Percentiles rank a stretch among this genome's conserved stretches.
phyloP scores from a whole-genome alignment of 2,797 vertebrate species.

The Salmo trutta region DNA sequence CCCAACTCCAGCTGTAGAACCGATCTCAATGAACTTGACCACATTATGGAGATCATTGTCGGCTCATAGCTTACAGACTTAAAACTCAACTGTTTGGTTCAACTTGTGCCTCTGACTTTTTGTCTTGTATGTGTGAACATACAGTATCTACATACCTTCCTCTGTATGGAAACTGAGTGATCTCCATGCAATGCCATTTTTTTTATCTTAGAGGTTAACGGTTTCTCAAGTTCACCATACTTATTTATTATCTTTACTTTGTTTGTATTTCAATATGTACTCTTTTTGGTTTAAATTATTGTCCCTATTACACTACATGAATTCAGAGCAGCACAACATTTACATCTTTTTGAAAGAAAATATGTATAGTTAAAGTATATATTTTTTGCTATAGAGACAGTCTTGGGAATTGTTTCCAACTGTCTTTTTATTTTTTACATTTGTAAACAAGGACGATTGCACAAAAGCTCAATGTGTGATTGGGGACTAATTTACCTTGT shows the following conservation, averaged over 20 bases:
- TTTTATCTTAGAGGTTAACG: slow-evolving; percentile 20
- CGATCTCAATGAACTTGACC: slow-evolving; percentile 86
- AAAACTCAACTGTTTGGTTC: slow-evolving; percentile 22
- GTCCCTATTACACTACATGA: slow-evolving; percentile 57
- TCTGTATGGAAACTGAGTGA: slow-evolving; percentile 44
- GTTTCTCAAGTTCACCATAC: not conserved
- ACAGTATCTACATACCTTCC: not conserved
- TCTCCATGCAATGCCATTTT: slow-evolving; percentile 45
- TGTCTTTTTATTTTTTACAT: slow-evolving; percentile 6
- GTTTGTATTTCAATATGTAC: slow-evolving; percentile 33
- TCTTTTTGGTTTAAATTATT: slow-evolving; percentile 58
- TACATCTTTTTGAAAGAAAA: slow-evolving; percentile 58
- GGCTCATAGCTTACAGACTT: slow-evolving; percentile 75
- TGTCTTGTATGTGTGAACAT: slow-evolving; percentile 26
- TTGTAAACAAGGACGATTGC: too few species aligned
- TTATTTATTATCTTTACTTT: slow-evolving; percentile 48
- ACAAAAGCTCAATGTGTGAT: too few species aligned
- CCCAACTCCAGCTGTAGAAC: slow-evolving; percentile 78
- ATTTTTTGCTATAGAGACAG: slow-evolving; percentile 55
- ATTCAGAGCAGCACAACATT: slow-evolving; percentile 57
- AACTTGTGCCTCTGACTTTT: slow-evolving; percentile 24
- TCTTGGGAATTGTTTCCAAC: slow-evolving; percentile 54
- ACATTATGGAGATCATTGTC: slow-evolving; percentile 87
- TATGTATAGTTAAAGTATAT: slow-evolving; percentile 56
- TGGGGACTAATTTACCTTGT: slow-evolving; percentile 9